phyloP scores from a whole-genome alignment of 2,113 vertebrate species.

The Todiramphus saurophagus region DNA sequence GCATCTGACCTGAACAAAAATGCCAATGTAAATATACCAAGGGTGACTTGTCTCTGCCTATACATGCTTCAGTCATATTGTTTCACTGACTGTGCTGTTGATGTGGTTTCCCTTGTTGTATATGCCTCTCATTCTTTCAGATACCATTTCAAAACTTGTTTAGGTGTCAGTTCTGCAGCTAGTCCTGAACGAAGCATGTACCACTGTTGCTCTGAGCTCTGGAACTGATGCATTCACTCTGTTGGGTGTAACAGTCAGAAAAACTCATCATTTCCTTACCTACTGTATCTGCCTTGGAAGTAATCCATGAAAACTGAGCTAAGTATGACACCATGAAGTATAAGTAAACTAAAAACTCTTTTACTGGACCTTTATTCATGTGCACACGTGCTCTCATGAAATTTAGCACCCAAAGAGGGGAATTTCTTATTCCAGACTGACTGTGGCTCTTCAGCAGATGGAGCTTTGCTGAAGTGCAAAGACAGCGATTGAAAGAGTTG shows the following conservation, averaged over 20 bases:
- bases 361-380: not conserved
- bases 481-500: not conserved
- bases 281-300: not conserved
- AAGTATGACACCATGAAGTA: not conserved
- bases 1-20: not conserved
- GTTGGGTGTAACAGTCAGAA: not conserved
- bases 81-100: not conserved
- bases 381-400: not conserved
- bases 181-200: not conserved
- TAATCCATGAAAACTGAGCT: not conserved
- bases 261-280: not conserved
- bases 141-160: not conserved
- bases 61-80: not conserved
- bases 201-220: not conserved
- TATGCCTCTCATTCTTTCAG: not conserved
- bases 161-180: not conserved
- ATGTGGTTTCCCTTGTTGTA: not conserved
- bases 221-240: not conserved
- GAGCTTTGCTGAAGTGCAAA: not conserved
- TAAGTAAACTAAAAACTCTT: not conserved
- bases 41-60: not conserved
- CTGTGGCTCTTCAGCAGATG: not conserved
- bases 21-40: not conserved
- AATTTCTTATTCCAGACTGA: not conserved
- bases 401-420: not conserved